Evolutionary conservation across 2,888 invertebrate species (phyloP), one percentile per base, ranked within the genome.

Genomic region (Apoda limacodes): DNA sequence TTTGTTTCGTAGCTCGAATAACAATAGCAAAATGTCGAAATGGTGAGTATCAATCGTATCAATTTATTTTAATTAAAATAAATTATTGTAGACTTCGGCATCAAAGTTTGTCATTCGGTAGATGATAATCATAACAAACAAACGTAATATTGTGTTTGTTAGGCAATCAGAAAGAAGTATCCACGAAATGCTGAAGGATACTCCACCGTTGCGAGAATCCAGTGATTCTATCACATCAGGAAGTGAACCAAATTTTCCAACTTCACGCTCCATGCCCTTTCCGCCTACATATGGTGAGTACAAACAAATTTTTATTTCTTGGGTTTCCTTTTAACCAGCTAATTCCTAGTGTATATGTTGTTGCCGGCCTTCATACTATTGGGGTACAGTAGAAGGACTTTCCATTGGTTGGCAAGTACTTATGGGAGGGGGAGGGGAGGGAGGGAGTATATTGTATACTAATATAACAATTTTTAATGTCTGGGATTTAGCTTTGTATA

Each of bases 171-270:
- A 89, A 60, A 81, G 88, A 45, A 88, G 88, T 61, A 91, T 92
- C 59, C 92, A 92, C 62, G 92, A 92, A 78, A 92, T 92, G 92
- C 67, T 92, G 37, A 92, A 91, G 63, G 92, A 92, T 54, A 88
- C 91, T 24, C 89, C 92, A 27, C 86, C 90, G 20, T 83, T 90
- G 54, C 89, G 90, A 43, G 89, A 88, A 52, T 88, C 87, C 43
- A 88, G 86, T 48, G 88, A 85, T 55, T 88, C 89, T 19, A 87
- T 89, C 44, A 89, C 88, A 43, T 87, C 89, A 9, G 89, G 88
- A 36, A 88, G 88, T 6, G 88, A 90, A 50, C 85, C 87, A 14
- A 84, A 80, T 48, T 85, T 86, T 30, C 83, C 85, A 15, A 84
- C 83, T 29, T 86, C 88, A 24, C 85, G 84, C 24, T 87, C 86